Conservation (phyloP, 2,888 invertebrate species). For the Heliconius hortense region DNA sequence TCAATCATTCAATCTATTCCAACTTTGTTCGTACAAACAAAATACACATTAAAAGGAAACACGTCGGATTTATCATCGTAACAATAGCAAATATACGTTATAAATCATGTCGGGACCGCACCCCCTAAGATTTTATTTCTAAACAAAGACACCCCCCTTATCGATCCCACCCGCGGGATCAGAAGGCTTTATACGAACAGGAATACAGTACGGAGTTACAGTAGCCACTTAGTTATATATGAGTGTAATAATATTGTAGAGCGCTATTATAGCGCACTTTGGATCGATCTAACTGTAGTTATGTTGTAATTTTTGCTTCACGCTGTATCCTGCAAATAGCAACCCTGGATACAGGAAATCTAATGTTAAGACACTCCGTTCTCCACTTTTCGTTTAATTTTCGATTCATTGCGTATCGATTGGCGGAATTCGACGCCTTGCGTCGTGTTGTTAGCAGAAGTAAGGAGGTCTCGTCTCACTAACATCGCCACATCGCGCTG, state of each 20-base stretch:
- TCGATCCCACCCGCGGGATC: constrained; percentile 52
- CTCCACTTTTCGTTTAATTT: too few relatives aligned
- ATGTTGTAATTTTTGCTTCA: too few relatives aligned
- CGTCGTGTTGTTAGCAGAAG: too few relatives aligned
- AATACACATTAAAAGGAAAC: constrained; percentile 9
- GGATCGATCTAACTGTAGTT: background rate
- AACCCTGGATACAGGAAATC: background rate
- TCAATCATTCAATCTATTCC: background rate
- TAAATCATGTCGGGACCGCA: constrained; percentile 53
- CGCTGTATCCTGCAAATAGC: too few relatives aligned
- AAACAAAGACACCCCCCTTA: constrained; percentile 68
- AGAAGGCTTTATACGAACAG: constrained; percentile 58
- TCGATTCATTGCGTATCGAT: too few relatives aligned
- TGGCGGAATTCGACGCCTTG: too few relatives aligned
- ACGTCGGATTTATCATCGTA: constrained; percentile 30
- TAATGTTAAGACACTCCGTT: too few relatives aligned
- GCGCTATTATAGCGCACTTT: background rate
- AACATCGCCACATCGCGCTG: too few relatives aligned
- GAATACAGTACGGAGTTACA: constrained; percentile 45
- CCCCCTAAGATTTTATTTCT: constrained; percentile 76
- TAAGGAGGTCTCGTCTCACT: too few relatives aligned
- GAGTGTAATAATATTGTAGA: background rate
- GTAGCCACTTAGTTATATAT: constrained; percentile 49
- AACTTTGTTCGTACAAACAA: background rate
- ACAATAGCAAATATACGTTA: constrained; percentile 29